Conservation (phyloP, 2,113 vertebrate genomes). For the Chionomys nivalis region DNA sequence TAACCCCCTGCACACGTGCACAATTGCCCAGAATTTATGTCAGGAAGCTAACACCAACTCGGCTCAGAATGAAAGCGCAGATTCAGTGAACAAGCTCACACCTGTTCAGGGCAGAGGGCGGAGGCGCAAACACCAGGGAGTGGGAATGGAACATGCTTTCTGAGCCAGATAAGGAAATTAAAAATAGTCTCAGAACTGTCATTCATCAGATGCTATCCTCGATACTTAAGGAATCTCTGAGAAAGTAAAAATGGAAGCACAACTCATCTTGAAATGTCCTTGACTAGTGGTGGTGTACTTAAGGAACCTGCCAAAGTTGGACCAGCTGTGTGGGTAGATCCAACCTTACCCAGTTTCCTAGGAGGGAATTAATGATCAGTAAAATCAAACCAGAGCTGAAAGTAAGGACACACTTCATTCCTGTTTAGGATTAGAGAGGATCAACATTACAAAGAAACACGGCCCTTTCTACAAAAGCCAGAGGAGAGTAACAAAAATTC, state of each 20-base stretch:
- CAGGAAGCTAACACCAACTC: neutral
- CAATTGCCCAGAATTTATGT: neutral
- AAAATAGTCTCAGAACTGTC: conserved; percentile 49
- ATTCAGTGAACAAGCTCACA: neutral
- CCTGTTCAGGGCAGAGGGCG: neutral
- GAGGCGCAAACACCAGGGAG: neutral
- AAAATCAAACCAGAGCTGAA: conserved; percentile 9
- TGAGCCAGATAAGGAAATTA: conserved; percentile 52
- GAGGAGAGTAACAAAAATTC: neutral
- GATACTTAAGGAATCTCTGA: conserved; percentile 40
- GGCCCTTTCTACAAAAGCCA: neutral
- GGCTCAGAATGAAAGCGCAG: neutral
- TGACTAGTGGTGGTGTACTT: conserved; percentile 62
- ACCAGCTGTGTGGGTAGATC: conserved; percentile 4
- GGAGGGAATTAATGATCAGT: neutral
- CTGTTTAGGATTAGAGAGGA: neutral
- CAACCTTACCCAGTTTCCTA: neutral
- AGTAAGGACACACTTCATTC: neutral
- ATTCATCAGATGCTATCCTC: conserved; percentile 61
- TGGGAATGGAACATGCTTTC: neutral
- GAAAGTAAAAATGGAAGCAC: conserved; percentile 46
- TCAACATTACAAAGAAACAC: neutral
- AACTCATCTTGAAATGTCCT: conserved; percentile 63
- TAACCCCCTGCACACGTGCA: neutral
- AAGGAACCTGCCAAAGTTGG: conserved; percentile 38